Evolutionary conservation across 2,113 vertebrate genomes (phyloP).

Genomic region (Lagenorhynchus albirostris): DNA sequence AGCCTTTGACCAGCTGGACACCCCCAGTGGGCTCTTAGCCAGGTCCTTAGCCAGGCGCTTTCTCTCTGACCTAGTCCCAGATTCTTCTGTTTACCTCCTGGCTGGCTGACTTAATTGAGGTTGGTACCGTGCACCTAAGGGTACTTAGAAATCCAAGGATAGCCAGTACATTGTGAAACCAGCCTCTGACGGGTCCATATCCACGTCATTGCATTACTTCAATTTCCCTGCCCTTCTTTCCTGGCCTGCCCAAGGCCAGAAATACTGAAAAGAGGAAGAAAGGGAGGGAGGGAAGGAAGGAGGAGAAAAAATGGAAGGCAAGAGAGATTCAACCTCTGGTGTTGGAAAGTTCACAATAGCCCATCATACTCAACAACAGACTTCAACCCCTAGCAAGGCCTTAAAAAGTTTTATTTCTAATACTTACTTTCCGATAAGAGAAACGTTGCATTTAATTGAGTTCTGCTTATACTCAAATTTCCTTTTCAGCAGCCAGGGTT

Average conservation of each 20-base stretch:
- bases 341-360: not conserved
- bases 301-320: too few relatives aligned
- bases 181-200: not conserved
- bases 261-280: not conserved
- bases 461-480: not conserved
- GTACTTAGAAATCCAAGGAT: not conserved
- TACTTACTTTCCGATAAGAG: not conserved
- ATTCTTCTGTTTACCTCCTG: not conserved
- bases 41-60: not conserved
- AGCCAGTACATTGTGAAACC: not conserved
- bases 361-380: not conserved
- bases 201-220: not conserved
- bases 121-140: not conserved
- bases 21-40: too few relatives aligned
- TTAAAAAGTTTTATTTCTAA: not conserved
- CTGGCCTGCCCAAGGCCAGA: not conserved
- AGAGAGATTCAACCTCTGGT: not conserved
- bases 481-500: not conserved
- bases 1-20: not conserved
- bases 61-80: not conserved
- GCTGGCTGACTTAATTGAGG: not conserved
- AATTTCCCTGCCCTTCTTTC: not conserved
- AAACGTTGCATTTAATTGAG: not conserved
- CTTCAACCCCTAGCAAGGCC: not conserved
- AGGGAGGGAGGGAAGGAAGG: not conserved